Evolutionary conservation across 2,113 vertebrate species (phyloP).

Genomic region (Brachypodius melanocephalos): DNA sequence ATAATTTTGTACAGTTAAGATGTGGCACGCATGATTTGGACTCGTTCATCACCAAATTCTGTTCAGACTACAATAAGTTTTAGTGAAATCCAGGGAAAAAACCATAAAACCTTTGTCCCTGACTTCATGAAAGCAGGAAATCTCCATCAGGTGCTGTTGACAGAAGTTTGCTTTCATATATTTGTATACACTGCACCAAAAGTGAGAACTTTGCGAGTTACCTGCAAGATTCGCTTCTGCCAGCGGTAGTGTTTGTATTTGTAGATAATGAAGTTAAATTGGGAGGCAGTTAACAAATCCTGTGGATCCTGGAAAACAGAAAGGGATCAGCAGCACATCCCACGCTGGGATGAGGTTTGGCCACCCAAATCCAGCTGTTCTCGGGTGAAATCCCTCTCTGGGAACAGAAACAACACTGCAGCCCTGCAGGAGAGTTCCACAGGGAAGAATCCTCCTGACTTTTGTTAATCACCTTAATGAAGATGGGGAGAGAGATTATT

Average conservation of each 20-base stretch:
- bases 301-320: conserved; percentile 51
- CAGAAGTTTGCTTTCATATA: not conserved
- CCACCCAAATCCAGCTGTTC: not conserved
- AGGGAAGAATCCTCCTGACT: not conserved
- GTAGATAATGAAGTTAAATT: conserved; percentile 80
- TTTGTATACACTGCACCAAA: not conserved
- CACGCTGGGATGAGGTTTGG: not conserved
- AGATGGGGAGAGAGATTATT: not conserved
- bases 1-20: not conserved
- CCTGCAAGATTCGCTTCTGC: conserved; percentile 82
- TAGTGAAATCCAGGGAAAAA: not conserved
- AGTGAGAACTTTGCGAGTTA: not conserved
- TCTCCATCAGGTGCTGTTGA: accelerated
- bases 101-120: accelerated
- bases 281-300: conserved; percentile 43
- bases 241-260: conserved; percentile 77
- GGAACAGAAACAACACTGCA: not conserved
- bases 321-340: not conserved
- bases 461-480: not conserved
- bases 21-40: not conserved
- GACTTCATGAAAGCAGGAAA: not conserved
- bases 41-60: not conserved
- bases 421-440: not conserved
- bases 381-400: not conserved
- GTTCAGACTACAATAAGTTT: not conserved